Evolutionary conservation across 1,140 invertebrate genomes (phyloP).

Genomic region (Drosophila quadrilineata): DNA sequence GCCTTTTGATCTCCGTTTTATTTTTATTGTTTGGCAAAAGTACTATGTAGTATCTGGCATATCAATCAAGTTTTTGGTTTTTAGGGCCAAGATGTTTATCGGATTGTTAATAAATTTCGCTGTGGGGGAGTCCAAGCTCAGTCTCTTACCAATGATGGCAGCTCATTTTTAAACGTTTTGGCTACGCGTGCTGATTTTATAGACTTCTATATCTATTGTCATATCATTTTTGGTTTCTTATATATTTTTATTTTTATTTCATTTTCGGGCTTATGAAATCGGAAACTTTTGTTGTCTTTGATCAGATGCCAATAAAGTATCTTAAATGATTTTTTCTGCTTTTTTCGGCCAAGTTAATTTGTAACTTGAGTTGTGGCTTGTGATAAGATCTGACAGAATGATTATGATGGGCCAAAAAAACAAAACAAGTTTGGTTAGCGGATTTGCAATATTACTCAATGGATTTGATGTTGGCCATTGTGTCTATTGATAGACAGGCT

Average conservation of each 20-base stretch:
- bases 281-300: slow-evolving; percentile 39
- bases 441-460: slow-evolving; percentile 67
- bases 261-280: slow-evolving; percentile 62
- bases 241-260: too few species aligned
- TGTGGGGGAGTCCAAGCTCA: slow-evolving; percentile 56
- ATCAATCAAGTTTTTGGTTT: slow-evolving; percentile 65
- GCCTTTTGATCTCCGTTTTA: neutral
- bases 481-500: slow-evolving; percentile 44
- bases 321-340: slow-evolving; percentile 8
- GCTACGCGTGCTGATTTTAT: slow-evolving; percentile 76
- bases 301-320: slow-evolving; percentile 12
- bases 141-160: slow-evolving; percentile 28
- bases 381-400: slow-evolving; percentile 54
- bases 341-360: slow-evolving; percentile 58
- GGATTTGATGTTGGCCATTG: slow-evolving; percentile 56
- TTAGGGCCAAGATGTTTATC: slow-evolving; percentile 64
- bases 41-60: slow-evolving; percentile 53
- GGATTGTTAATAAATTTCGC: slow-evolving; percentile 69
- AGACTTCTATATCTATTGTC: slow-evolving; percentile 45
- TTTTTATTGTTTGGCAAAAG: slow-evolving; percentile 16
- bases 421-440: slow-evolving; percentile 61
- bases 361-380: slow-evolving; percentile 40
- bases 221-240: slow-evolving; percentile 43
- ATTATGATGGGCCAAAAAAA: slow-evolving; percentile 22
- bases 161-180: slow-evolving; percentile 69